Base-by-base conservation (phyloP, 2,113 vertebrate genomes). In the Porphyrio hochstetteri region DNA sequence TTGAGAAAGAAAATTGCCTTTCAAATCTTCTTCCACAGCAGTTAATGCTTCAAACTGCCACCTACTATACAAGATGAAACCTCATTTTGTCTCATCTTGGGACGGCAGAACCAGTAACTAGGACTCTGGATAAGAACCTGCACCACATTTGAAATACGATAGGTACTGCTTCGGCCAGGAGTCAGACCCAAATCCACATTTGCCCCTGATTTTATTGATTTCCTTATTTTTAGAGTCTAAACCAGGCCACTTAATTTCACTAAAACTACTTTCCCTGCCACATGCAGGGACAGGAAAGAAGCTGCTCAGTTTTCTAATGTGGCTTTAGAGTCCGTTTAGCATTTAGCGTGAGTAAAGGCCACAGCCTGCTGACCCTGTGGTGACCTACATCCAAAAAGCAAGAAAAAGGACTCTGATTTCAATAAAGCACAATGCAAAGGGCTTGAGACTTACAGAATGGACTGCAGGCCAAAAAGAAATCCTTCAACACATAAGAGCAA, bases 1-100 rank as follows among this genome's bases (percentile, higher is more conserved):
- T 92, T 95, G 93, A 95, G 95, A 96, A 52, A 56, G 93, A 79
- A 96, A 96, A 96, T 94, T 96, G 89, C 75, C 86, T 94, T 96
- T 96, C 95, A 95, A 91, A 95, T 91, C 82, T 92, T 93, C 84
- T 95, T 92, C 88, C 86, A 84, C 80, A 88, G 87, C 74, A 84
- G 87, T 92, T 96, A 97, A 96, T 91, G 93, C 70, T 90, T 96
- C 88, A 94, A 92, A 88, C 82, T 92, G 84, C 88, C 92, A 95
- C 90, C 94, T 88, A 93, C 89, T 92, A 91, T 42, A 71, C 46
- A 76, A 90, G 60, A 90, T 0, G 3, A 96, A 92, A 92, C 71
- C 76, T 92, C 92, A 96, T 95, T 95, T 94, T 86, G 82, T 91
- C 95, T 95, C 95, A 53, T 96, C 90, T 68, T 75, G 55, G 64